phyloP scores from a whole-genome alignment of 2,888 invertebrate genomes.

The Drosophila imparisetae region DNA sequence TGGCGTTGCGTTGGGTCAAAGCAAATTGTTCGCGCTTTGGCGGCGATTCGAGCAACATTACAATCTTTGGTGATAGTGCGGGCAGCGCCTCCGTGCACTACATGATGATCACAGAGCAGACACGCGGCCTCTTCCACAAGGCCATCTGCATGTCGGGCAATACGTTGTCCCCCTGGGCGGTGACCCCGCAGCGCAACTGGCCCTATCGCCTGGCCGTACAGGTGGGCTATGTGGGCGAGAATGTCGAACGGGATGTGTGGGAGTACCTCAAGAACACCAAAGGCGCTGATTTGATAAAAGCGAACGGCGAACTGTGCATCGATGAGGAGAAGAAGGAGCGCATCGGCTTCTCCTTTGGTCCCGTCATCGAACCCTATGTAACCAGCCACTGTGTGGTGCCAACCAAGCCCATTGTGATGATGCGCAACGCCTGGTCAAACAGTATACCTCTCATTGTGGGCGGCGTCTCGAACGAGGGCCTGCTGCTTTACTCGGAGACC shows the following conservation, averaged over 20 bases:
- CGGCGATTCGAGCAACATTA: conserved; percentile 86
- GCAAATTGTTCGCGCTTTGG: conserved; percentile 86
- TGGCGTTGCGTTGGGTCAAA: conserved; percentile 86
- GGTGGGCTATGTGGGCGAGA: conserved; percentile 81
- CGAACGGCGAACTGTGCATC: conserved; percentile 80
- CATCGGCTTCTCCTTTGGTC: conserved; percentile 84
- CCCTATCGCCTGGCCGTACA: conserved; percentile 82
- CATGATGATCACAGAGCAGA: conserved; percentile 85
- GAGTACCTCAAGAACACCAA: conserved; percentile 82
- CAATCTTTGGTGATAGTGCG: conserved; percentile 86
- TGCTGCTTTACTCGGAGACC: conserved; percentile 81
- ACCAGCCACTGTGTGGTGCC: conserved; percentile 82
- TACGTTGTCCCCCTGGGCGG: conserved; percentile 82
- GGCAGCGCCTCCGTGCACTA: conserved; percentile 85
- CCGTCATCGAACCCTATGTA: conserved; percentile 83
- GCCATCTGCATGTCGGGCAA: conserved; percentile 84
- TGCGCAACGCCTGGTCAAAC: conserved; percentile 83
- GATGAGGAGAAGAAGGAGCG: conserved; percentile 81
- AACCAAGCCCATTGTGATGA: conserved; percentile 82
- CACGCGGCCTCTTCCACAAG: conserved; percentile 84
- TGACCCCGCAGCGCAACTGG: conserved; percentile 81
- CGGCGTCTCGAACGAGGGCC: conserved; percentile 83
- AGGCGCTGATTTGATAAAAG: conserved; percentile 80
- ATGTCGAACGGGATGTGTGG: conserved; percentile 83
- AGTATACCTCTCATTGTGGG: conserved; percentile 83